These are phyloP conservation scores for Pristis pectinata DNA, from an alignment of 2,797 vertebrate species.

Conservation along the genomic window DNA sequence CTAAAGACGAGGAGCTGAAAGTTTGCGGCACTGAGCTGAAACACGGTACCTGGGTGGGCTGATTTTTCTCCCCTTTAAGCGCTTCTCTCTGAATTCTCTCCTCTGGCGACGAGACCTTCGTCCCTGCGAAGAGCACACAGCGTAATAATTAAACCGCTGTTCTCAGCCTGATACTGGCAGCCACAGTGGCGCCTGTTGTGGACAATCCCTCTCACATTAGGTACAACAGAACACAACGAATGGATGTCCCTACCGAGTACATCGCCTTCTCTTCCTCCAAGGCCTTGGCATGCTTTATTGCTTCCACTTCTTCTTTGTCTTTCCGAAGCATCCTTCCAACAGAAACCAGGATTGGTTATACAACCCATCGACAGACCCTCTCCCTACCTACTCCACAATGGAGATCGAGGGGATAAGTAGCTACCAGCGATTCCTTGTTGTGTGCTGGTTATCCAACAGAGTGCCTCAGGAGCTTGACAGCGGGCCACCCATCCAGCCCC, in stretches of 20 bases:
- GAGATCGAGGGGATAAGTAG: no score
- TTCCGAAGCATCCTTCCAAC: slow-evolving; percentile 83
- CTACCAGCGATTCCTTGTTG: no score
- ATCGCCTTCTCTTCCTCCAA: slow-evolving; percentile 95
- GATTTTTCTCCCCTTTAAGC: slow-evolving; percentile 89
- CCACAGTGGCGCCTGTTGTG: neutral
- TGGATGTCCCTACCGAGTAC: slow-evolving; percentile 79
- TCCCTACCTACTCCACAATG: neutral
- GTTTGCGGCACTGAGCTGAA: neutral
- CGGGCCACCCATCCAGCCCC: neutral
- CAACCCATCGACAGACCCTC: neutral
- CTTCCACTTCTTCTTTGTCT: slow-evolving; percentile 94
- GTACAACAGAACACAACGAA: neutral
- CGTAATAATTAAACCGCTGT: neutral
- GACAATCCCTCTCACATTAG: neutral
- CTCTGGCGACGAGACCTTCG: slow-evolving; percentile 86
- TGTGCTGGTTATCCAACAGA: neutral
- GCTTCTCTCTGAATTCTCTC: slow-evolving; percentile 90
- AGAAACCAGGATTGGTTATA: neutral
- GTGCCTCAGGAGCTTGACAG: neutral
- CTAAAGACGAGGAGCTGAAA: neutral
- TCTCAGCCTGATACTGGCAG: neutral
- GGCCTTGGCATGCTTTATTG: slow-evolving; percentile 94
- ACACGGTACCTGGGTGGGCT: slow-evolving; percentile 85
- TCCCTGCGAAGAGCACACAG: slow-evolving; percentile 59